Conservation (phyloP, 2,888 invertebrate species). For the Parnassius glacialis region DNA sequence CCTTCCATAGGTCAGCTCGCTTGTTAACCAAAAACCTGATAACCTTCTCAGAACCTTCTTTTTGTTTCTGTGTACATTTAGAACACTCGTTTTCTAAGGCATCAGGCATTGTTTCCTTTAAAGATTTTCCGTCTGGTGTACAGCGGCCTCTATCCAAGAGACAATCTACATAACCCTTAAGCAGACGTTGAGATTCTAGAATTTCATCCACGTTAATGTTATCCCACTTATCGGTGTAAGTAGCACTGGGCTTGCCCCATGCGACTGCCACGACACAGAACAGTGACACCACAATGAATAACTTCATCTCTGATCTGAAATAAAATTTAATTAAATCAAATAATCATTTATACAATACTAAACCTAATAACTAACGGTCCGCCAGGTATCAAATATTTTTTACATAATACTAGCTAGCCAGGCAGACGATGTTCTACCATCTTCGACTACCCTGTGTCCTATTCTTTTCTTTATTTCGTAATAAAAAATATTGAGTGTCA, state of each 20-base stretch:
- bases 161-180: slow-evolving; percentile 86
- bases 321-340: slow-evolving; percentile 6
- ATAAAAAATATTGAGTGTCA: too few species aligned
- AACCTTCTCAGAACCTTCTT: slow-evolving; percentile 82
- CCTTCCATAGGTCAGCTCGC: slow-evolving; percentile 84
- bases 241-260: slow-evolving; percentile 60
- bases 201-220: slow-evolving; percentile 85
- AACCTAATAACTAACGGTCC: too few species aligned
- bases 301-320: slow-evolving; percentile 66
- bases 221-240: slow-evolving; percentile 86
- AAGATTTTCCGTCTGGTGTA: slow-evolving; percentile 84
- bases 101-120: slow-evolving; percentile 83
- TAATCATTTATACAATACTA: background rate
- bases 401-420: too few species aligned
- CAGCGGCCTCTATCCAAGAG: slow-evolving; percentile 83
- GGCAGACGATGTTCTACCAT: too few species aligned
- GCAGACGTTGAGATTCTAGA: slow-evolving; percentile 82
- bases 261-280: slow-evolving; percentile 55
- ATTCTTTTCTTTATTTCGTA: too few species aligned
- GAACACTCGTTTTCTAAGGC: slow-evolving; percentile 85
- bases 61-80: slow-evolving; percentile 84
- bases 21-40: slow-evolving; percentile 85
- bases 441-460: too few species aligned
- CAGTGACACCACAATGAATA: slow-evolving; percentile 57
- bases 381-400: too few species aligned